Base-by-base conservation (phyloP, 2,113 vertebrate species). In the Hypocryptadius cinnamomeus region DNA sequence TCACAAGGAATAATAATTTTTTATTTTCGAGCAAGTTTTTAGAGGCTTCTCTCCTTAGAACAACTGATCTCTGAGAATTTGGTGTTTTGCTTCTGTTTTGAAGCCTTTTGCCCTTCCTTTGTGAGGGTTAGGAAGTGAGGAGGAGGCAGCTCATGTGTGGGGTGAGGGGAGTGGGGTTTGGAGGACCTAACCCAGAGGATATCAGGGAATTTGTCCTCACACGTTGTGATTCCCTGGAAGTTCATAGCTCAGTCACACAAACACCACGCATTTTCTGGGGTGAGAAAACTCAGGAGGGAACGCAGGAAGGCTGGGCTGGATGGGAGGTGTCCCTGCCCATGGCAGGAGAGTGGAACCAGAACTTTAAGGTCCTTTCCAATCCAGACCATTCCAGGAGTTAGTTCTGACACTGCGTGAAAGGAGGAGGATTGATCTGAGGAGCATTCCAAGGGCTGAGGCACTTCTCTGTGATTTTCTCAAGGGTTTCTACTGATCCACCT, bases 1-100 rank as follows among this genome's bases (percentile, higher is more conserved):
- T 97, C 97, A 91, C 87, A 94, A 96, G 95, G 98, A 93, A 94
- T 92, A 91, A 90, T 93, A 79, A 60, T 70, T 92, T 69, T 79
- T 78, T 86, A 68, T 92, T 94, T 96, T 91, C n/a, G 2, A 59
- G 66, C 72, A 74, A 12, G 51, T 82, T 96, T 85, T 81, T 70
- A 37, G 72, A 21, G 42, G 17, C 47, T 76, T 64, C 22, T 69
- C 79, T 65, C 5, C 37, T 21, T 57, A 40, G 42, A 63, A 11
- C n/a, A 81, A 69, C 64, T 68, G 47, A 78, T 77, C 23, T 47
- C 1, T 28, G 37, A 50, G 45, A 27, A 47, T 48, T 47, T 24
- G 19, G 44, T 85, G 6, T 11, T 89, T 66, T 83, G 40, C 39
- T 83, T 76, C 59, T 39, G 18, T 74, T 88, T 68, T 2, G 1